phyloP scores from a whole-genome alignment of 2,888 invertebrate species.

The Coleophora flavipennella region DNA sequence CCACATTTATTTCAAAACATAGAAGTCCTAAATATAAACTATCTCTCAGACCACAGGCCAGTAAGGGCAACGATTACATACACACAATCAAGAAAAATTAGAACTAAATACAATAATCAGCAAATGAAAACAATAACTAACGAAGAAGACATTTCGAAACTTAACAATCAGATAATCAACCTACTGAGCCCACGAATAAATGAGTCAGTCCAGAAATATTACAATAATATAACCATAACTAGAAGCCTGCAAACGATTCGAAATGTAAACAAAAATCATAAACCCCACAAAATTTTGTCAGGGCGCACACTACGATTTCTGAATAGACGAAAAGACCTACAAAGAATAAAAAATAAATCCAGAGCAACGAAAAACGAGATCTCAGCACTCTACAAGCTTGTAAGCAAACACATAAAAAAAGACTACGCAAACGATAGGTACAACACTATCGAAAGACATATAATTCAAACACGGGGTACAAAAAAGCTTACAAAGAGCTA shows the following conservation, averaged over 20 bases:
- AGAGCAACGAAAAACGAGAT: slow-evolving; percentile 14
- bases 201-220: slow-evolving; percentile 9
- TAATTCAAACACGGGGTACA: background rate
- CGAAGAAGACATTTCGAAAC: slow-evolving; percentile 9
- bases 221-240: slow-evolving; percentile 12
- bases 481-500: slow-evolving; percentile 5
- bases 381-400: slow-evolving; percentile 10
- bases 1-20: slow-evolving; percentile 10
- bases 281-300: slow-evolving; percentile 7
- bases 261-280: background rate
- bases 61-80: slow-evolving; percentile 13
- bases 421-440: slow-evolving; percentile 11
- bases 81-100: slow-evolving; percentile 9
- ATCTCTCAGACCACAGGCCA: slow-evolving; percentile 15
- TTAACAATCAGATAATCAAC: slow-evolving; percentile 1
- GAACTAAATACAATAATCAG: slow-evolving; percentile 6
- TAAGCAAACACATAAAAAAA: slow-evolving; percentile 12
- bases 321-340: slow-evolving; percentile 12
- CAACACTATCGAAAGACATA: slow-evolving; percentile 5
- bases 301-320: slow-evolving; percentile 8
- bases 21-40: slow-evolving; percentile 13
- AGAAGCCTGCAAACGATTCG: slow-evolving; percentile 3
- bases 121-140: slow-evolving; percentile 5
- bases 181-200: background rate
- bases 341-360: slow-evolving; percentile 9